Percentiles rank a stretch among this genome's conserved stretches.
Conservation (phyloP, 30 jellyfish, hydroid and myxozoan species). For the Catostylus mosaicus region DNA sequence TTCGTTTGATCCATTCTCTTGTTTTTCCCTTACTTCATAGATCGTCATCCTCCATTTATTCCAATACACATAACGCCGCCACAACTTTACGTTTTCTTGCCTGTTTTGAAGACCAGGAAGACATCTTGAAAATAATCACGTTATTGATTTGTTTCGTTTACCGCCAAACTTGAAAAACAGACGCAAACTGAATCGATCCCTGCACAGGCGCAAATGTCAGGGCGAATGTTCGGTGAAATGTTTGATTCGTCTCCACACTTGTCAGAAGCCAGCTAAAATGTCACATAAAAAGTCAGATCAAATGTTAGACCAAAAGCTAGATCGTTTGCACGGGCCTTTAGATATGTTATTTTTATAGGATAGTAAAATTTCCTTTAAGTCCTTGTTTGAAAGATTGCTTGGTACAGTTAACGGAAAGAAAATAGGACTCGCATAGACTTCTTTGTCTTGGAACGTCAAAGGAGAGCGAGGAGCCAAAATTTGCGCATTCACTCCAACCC, state of each 20-base stretch:
- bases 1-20: constrained; percentile 50
- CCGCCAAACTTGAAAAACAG: too few relatives aligned
- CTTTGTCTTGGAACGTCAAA: too few relatives aligned
- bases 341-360: too few relatives aligned
- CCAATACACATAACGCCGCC: not conserved
- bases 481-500: too few relatives aligned
- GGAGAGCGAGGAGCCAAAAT: too few relatives aligned
- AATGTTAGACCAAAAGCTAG: too few relatives aligned
- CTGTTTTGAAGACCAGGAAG: not conserved
- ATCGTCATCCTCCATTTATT: not conserved
- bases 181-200: not conserved
- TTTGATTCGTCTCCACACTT: not conserved
- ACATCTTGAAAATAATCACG: not conserved
- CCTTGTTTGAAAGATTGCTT: not conserved
- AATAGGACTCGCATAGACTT: too few relatives aligned
- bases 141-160: not conserved
- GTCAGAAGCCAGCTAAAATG: too few relatives aligned
- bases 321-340: not conserved
- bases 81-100: not conserved
- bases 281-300: too few relatives aligned
- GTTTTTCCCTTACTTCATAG: not conserved
- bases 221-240: not conserved
- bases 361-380: not conserved
- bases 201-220: not conserved
- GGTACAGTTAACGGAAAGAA: too few relatives aligned